A percentile compares a stretch with the other conserved stretches of the same genome.
phyloP scores from a whole-genome alignment of 2,797 vertebrate species.

The Prunella strophiata region DNA sequence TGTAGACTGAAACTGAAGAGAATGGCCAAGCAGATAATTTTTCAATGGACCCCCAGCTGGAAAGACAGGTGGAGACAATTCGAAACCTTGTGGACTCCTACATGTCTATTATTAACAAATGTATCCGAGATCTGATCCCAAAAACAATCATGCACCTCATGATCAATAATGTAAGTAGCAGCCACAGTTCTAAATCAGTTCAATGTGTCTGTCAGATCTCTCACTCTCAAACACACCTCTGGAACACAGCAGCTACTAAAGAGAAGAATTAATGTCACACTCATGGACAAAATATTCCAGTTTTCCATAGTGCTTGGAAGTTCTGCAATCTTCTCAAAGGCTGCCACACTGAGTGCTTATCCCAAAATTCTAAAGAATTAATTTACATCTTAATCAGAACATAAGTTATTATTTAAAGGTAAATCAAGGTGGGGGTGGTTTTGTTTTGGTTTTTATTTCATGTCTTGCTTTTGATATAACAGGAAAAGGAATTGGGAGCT shows the following conservation, averaged over 20 bases:
- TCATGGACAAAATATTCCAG: background rate
- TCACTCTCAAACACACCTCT: background rate
- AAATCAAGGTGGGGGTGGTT: background rate
- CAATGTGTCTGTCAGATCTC: background rate
- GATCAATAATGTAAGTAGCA: conserved; percentile 82
- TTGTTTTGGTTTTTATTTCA: background rate
- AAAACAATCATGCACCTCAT: conserved; percentile 85
- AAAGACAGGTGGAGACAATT: conserved; percentile 94
- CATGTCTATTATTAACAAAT: conserved; percentile 93
- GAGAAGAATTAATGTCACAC: background rate
- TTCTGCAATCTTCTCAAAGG: background rate
- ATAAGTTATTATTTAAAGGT: background rate
- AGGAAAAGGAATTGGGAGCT: background rate
- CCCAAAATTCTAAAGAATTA: background rate
- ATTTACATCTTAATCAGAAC: background rate
- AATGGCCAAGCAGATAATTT: conserved; percentile 85
- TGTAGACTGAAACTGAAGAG: conserved; percentile 82
- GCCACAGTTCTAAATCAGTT: background rate
- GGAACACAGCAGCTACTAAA: background rate
- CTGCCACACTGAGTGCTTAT: background rate
- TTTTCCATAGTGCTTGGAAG: background rate
- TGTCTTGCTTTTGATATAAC: background rate
- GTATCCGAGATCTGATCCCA: conserved; percentile 81
- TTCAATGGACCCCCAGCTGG: conserved; percentile 89
- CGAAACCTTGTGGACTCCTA: conserved; percentile 93